Conservation (phyloP, 2,888 invertebrate species). For the Drosophila recens region DNA sequence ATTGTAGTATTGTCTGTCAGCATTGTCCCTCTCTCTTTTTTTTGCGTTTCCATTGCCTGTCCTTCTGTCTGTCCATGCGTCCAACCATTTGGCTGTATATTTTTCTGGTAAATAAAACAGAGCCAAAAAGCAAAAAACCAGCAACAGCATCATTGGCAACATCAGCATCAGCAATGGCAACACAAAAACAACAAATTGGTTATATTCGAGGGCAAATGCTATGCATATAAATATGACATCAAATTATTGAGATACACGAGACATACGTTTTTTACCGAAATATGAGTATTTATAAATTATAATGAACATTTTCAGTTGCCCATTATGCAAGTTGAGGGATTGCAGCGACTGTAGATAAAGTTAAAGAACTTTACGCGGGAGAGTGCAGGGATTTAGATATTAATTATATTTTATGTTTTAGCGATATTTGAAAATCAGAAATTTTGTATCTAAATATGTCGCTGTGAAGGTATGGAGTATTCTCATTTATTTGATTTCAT, state of each 20-base stretch:
- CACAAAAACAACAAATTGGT: slow-evolving; percentile 54
- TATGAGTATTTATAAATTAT: slow-evolving; percentile 25
- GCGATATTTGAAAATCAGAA: too few relatives aligned
- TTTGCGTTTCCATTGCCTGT: slow-evolving; percentile 8
- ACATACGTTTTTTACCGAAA: slow-evolving; percentile 14
- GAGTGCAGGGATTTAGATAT: too few relatives aligned
- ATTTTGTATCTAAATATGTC: too few relatives aligned
- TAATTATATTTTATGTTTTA: too few relatives aligned
- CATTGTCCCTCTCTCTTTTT: slow-evolving; percentile 23
- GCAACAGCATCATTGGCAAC: slow-evolving; percentile 24
- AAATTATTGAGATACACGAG: slow-evolving; percentile 55
- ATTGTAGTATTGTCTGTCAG: slow-evolving; percentile 69
- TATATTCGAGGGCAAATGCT: slow-evolving; percentile 45
- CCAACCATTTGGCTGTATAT: slow-evolving; percentile 40
- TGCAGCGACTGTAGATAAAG: background rate
- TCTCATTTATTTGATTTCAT: too few relatives aligned
- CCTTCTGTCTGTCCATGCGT: slow-evolving; percentile 10
- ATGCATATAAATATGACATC: slow-evolving; percentile 62
- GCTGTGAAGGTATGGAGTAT: too few relatives aligned
- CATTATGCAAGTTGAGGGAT: background rate
- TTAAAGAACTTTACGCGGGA: background rate
- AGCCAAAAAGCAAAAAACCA: slow-evolving; percentile 31
- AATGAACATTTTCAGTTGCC: slow-evolving; percentile 17
- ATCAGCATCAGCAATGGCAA: slow-evolving; percentile 19
- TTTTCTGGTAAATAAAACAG: slow-evolving; percentile 71